phyloP scores from a whole-genome alignment of 2,888 invertebrate species.

The Priocnemis perturbator region DNA sequence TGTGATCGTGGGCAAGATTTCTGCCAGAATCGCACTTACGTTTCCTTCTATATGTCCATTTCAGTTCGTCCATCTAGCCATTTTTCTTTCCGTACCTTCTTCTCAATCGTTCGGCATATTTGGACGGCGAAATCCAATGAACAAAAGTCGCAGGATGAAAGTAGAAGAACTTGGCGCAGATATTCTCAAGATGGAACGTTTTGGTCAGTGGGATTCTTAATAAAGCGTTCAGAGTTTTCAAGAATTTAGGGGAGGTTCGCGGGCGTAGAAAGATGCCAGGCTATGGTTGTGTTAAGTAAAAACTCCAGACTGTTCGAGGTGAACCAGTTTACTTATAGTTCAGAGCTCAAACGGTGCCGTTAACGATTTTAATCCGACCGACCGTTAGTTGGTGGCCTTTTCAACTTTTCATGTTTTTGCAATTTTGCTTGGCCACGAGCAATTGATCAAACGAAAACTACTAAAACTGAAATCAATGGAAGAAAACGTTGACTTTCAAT shows the following conservation, averaged over 20 bases:
- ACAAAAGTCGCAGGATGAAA: conserved; percentile 36
- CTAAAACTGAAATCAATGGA: no score
- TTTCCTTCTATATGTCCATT: no score
- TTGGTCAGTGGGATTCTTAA: conserved; percentile 29
- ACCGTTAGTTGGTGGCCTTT: neutral
- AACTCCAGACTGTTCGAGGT: conserved; percentile 17
- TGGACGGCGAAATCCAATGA: conserved; percentile 22
- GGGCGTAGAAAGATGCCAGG: conserved; percentile 12
- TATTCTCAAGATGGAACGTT: conserved; percentile 38
- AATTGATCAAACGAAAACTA: neutral
- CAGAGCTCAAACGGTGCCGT: conserved; percentile 11
- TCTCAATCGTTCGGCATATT: no score
- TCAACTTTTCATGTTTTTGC: neutral
- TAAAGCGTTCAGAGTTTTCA: conserved; percentile 27
- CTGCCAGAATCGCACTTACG: no score
- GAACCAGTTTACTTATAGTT: conserved; percentile 9
- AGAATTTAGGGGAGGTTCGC: conserved; percentile 32
- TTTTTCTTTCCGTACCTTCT: no score
- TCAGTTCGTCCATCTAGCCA: no score
- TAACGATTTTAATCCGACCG: conserved; percentile 7
- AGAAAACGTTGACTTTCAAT: no score
- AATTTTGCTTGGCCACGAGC: neutral
- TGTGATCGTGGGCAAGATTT: no score
- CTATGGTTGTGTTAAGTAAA: conserved; percentile 3
- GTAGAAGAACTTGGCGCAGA: conserved; percentile 36